These are phyloP conservation scores for Escarpia spicata DNA, from an alignment of 2,888 invertebrate genomes.

Conservation along the genomic window DNA sequence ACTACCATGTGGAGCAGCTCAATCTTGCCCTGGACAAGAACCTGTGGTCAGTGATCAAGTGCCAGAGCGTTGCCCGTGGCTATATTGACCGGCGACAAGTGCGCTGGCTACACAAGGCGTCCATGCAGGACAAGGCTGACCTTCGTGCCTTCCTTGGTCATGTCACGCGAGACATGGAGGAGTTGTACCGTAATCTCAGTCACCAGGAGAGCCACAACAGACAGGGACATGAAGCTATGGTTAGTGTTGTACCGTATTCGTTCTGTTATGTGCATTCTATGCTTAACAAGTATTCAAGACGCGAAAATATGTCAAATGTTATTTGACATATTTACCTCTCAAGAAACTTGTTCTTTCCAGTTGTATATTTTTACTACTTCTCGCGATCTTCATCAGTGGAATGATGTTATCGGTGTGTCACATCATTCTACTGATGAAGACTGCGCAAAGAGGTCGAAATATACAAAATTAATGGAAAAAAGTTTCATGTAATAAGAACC, in stretches of 20 bases:
- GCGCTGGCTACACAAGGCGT: slow-evolving; percentile 18
- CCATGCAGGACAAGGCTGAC: slow-evolving; percentile 28
- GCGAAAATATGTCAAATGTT: too few relatives aligned
- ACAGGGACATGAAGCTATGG: slow-evolving; percentile 20
- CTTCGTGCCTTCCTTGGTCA: slow-evolving; percentile 29
- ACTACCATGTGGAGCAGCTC: slow-evolving; percentile 56
- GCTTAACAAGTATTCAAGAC: too few relatives aligned
- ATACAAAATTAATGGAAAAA: too few relatives aligned
- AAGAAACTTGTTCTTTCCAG: too few relatives aligned
- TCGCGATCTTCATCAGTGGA: too few relatives aligned
- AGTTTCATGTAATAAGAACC: too few relatives aligned
- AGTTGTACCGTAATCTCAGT: neutral
- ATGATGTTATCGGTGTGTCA: too few relatives aligned
- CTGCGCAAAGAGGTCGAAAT: too few relatives aligned
- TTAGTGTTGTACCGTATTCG: neutral
- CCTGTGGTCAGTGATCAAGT: slow-evolving; percentile 41
- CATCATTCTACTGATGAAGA: too few relatives aligned
- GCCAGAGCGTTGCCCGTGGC: slow-evolving; percentile 43
- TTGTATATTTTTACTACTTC: too few relatives aligned
- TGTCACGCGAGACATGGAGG: slow-evolving; percentile 26
- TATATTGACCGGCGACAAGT: slow-evolving; percentile 43
- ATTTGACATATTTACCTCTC: too few relatives aligned
- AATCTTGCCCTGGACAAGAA: slow-evolving; percentile 46
- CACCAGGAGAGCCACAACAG: slow-evolving; percentile 31
- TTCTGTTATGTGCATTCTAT: too few relatives aligned